Base-by-base conservation (phyloP, 2,888 invertebrate species). In the Cordylochernes scorpioides region DNA sequence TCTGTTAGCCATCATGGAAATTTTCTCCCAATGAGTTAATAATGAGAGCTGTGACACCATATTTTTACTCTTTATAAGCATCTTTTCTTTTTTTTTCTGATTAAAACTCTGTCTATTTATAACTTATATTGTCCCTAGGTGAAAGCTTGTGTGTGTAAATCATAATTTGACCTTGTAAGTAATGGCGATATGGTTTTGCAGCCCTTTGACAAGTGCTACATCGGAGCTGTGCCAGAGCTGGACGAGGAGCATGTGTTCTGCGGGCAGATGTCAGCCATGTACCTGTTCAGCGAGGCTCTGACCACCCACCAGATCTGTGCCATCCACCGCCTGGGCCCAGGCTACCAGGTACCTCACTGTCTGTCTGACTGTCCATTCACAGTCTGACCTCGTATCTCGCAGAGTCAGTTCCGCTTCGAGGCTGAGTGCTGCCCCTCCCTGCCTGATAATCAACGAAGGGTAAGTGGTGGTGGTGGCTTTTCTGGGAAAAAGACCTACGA, bases 391-490 rank as follows among this genome's bases (percentile, higher is more conserved):
- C n/a, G n/a, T n/a, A n/a, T n/a, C n/a, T 56, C 54, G 50, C 70
- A 94, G 86, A 88, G 88, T 65, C 91, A 94, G 62, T 97, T 94
- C 65, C 74, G 91, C 57, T 94, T 94, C 64, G 94, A 94, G 88
- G 64, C 97, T 94, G 67, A 88, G 84, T 65, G 77, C 80, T 64
- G 67, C 82, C 61, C 80, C 16, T 24, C 75, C 63, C 68, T 91
- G 53, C 82, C 84, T 59, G 91, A 91, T 63, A 84, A 84, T 63
- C 84, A 88, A 63, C 82, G 80, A 68, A 69, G 82, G 78, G 88
- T 86, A 73, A 77, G 75, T 74, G 60, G 59, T 45, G 10, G 12
- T n/a, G n/a, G n/a, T n/a, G n/a, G n/a, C n/a, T n/a, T n/a, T n/a
- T n/a, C n/a, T n/a, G n/a, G n/a, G n/a, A n/a, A n/a, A n/a, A n/a